Base-by-base conservation (phyloP, 2,888 invertebrate species). In the Caenorhabditis afra region DNA sequence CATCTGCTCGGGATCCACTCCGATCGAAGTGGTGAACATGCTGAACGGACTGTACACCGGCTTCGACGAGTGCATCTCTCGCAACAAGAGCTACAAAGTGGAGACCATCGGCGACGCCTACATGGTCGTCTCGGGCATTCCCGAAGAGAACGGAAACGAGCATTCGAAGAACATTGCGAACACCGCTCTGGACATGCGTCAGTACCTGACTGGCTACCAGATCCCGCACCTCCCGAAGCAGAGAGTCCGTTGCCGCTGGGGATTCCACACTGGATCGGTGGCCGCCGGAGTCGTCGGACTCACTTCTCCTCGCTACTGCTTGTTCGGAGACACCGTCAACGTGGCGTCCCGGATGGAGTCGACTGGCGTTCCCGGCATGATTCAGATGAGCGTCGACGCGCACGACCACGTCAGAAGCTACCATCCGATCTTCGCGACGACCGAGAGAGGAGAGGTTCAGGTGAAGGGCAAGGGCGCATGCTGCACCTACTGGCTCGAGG, bases 71-170 rank as follows among this genome's bases (percentile, higher is more conserved):
- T 81, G 82, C 47, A 89, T 89, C 59, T 84, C 80, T 10, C 67
- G 76, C 16, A 73, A 87, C 61, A 82, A 84, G 29, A 83, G 83
- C 50, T 87, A 86, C 66, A 87, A 87, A 76, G 88, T 88, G 20
- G 88, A 88, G 59, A 88, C 88, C 0, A 87, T 88, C 52, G 88
- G 88, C 10, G 89, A 89, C 59, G 86, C 88, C 8, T 89, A 89
- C 78, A 87, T 89, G 87, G 89, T 89, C 11, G 87, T 87, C 0
- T 87, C 87, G 11, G 89, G 89, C 53, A 81, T 89, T 29, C 89
- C 89, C 1, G 87, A 88, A 55, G 89, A 89, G 67, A 89, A 89
- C 59, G 89, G 88, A 23, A 84, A 78, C 12, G 73, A 73, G 3
- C 89, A 89, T 52, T 81, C 88, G 18, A 82, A 79, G 66, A 64